Evolutionary conservation across 2,888 invertebrate species (phyloP), one percentile per base, ranked within the genome.

Genomic region (Clistopyga incitator): DNA sequence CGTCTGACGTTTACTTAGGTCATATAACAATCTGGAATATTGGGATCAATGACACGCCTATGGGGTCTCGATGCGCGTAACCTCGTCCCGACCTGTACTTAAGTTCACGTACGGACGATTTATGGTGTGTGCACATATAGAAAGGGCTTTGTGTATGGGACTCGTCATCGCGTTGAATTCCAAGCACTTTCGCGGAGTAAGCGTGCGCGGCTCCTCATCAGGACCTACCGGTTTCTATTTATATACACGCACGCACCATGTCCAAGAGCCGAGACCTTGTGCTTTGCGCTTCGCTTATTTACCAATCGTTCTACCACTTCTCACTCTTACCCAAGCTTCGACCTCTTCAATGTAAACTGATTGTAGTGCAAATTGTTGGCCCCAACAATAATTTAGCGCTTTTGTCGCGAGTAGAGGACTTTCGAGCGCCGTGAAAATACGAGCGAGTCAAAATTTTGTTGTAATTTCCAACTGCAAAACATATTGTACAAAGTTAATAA

Each of bases 141-240:
- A 23, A 15, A 13, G 25, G 25, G 23, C 23, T 38, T 54, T 25
- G 47, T 47, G 42, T 59, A 18, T 59, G 72, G 50, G 64, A 18
- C 64, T 75, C 64, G 61, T 71, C 89, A 89, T 88, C 88, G 88
- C 87, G 89, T 88, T 90, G 90, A 91, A 91, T 91, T 90, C 91
- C 91, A 91, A 89, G 89, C 89, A 88, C 89, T 88, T 88, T 75
- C 38, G 52, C 59, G 54, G 71, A 47, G 56, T 61, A 54, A 68
- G 74, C 74, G 78, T 64, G 54, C 65, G 59, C 67, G 65, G 34
- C 52, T 68, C 67, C 64, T 71, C 52, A 75, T 71, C 91, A 90
- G 90, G 90, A 91, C 89, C 90, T 90, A 91, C 91, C 91, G 89
- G 90, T 90, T 91, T 91, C 91, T 91, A 91, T 91, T 91, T 91